Evolutionary conservation across 2,797 vertebrate genomes (phyloP).

Genomic region (Pelobates cultripes): DNA sequence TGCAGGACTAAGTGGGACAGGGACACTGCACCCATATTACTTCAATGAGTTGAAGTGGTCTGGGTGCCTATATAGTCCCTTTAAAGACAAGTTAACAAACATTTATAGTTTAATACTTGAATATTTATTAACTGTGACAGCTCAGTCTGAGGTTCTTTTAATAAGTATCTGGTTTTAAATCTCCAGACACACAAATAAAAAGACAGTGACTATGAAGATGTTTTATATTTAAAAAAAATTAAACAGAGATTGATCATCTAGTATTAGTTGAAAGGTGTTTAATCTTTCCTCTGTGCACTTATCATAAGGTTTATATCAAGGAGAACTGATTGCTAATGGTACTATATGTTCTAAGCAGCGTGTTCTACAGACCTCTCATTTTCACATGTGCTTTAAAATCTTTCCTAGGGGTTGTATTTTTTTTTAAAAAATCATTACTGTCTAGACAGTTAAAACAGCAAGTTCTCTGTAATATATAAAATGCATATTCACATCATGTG

Average conservation of each 20-base stretch:
- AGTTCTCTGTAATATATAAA: constrained; percentile 30
- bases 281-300: constrained; percentile 6
- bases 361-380: constrained; percentile 35
- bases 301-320: constrained; percentile 7
- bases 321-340: background rate
- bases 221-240: too few species aligned
- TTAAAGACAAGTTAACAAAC: too few species aligned
- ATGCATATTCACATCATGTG: constrained; percentile 46
- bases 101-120: too few species aligned
- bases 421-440: constrained; percentile 15
- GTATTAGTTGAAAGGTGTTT: background rate
- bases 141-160: too few species aligned
- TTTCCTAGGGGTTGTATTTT: too few species aligned
- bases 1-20: too few species aligned
- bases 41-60: too few species aligned
- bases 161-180: background rate
- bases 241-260: constrained; percentile 4
- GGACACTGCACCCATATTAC: too few species aligned
- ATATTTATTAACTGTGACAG: too few species aligned
- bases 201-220: background rate
- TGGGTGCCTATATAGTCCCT: too few species aligned
- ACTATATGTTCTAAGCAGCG: background rate
- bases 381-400: constrained; percentile 2
- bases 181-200: too few species aligned
- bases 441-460: constrained; percentile 35